Evolutionary conservation across 2,888 invertebrate genomes (phyloP), one percentile per base, ranked within the genome.

Genomic region (Uloborus plumipes): DNA sequence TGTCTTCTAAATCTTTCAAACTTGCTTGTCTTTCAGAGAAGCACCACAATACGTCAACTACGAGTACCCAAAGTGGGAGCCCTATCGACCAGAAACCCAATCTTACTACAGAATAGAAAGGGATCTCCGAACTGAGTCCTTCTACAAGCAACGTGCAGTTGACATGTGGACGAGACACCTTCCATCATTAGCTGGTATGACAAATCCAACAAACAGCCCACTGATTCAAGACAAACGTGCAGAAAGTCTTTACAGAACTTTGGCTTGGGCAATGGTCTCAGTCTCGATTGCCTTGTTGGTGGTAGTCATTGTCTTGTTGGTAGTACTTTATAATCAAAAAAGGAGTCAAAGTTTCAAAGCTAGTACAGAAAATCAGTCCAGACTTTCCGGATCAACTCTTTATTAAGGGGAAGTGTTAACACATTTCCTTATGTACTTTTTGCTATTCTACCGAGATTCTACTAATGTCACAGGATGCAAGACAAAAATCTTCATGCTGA

Each of bases 251-350:
- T 86, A 86, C 74, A 64, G 84, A 51, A 86, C 86, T n/a, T 74
- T 86, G 16, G 86, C 86, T 26, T 86, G 85, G 85, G 83, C 86
- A 14, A 86, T 86, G 86, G 82, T 86, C 0, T 85, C 85, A 9
- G 77, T 86, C 3, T 84, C 85, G 0, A 59, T 86, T 9, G 80
- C 84, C n/a, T 55, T 86, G 50, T 51, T 86, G 53, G 72, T 86
- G 14, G 70, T 86, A 20, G 85, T 86, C 15, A 72, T 83, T 6
- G 82, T 86, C 13, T 72, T 86, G 22, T 62, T 86, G 22, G 77
- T 75, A n/a, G 77, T 86, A 18, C 67, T 86, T 20, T 86, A 86
- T 71, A 82, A 85, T 39, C 86, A 86, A 76, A 86, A 85, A 65
- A 82, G 75, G 79, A 82, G 84, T 18, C 86, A 86, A 67, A 86